Evolutionary conservation across 2,113 vertebrate genomes (phyloP).

Genomic region (Myanophis thanlyinensis): DNA sequence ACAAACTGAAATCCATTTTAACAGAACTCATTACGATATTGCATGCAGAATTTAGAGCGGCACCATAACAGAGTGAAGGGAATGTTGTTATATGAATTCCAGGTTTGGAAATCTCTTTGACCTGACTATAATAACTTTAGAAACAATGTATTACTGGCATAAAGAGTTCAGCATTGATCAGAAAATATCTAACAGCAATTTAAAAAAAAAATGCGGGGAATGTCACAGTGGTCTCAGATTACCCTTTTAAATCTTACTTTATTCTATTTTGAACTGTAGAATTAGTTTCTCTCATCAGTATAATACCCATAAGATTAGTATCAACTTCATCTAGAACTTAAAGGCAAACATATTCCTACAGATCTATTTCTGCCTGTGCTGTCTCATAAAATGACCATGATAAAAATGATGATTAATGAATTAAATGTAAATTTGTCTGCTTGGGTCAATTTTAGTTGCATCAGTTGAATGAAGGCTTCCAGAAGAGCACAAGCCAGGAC

Average conservation of each 20-base stretch:
- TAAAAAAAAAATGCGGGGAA: constrained; percentile 28
- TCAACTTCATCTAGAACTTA: constrained; percentile 35
- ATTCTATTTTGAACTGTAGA: constrained; percentile 40
- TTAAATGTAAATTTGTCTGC: not conserved
- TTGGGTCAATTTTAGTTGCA: not conserved
- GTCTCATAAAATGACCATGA: not conserved
- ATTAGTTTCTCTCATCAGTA: constrained; percentile 46
- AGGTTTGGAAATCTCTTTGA: constrained; percentile 32
- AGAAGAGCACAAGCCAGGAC: too few species aligned
- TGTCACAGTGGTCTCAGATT: constrained; percentile 44
- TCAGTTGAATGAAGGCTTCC: not conserved
- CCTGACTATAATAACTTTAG: constrained; percentile 20
- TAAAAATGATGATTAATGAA: not conserved
- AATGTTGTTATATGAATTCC: not conserved
- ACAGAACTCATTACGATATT: constrained; percentile 25
- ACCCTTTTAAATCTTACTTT: constrained; percentile 51
- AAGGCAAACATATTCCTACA: constrained; percentile 26
- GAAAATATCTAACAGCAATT: constrained; percentile 60
- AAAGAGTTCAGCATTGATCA: constrained; percentile 49
- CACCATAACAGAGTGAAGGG: not conserved
- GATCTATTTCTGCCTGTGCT: not conserved
- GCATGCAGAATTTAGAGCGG: constrained; percentile 29
- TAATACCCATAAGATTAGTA: constrained; percentile 47
- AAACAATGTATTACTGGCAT: constrained; percentile 56
- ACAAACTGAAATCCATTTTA: not conserved